Evolutionary conservation across 2,797 vertebrate species (phyloP).

Genomic region (Acrocephalus scirpaceus): DNA sequence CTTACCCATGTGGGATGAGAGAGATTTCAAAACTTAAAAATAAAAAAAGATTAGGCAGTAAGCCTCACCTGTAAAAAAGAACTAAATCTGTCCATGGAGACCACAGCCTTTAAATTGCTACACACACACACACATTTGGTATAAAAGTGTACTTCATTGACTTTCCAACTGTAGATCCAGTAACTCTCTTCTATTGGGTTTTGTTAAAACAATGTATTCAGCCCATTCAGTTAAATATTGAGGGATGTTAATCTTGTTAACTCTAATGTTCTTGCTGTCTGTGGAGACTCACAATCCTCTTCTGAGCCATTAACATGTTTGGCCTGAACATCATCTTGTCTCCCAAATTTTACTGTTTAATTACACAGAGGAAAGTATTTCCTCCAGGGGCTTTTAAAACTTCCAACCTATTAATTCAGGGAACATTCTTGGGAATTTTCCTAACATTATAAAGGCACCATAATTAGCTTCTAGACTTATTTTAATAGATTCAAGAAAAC

Average conservation of each 20-base stretch:
- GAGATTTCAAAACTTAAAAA: background rate
- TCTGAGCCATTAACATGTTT: background rate
- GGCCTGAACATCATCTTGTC: background rate
- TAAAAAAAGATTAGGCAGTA: background rate
- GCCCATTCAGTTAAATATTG: background rate
- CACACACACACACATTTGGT: background rate
- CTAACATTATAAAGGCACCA: background rate
- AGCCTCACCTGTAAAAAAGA: background rate
- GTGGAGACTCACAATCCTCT: background rate
- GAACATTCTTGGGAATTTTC: background rate
- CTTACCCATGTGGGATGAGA: background rate
- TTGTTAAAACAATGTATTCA: background rate
- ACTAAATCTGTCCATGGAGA: background rate
- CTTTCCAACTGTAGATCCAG: background rate
- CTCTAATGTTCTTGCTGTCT: background rate
- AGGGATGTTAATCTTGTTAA: constrained; percentile 8
- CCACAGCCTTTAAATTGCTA: background rate
- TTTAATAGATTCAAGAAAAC: background rate
- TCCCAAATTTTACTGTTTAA: constrained; percentile 37
- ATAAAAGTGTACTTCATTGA: background rate
- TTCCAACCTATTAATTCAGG: background rate
- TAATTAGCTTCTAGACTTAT: constrained; percentile 2
- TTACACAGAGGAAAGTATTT: constrained; percentile 19
- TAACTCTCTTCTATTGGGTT: background rate
- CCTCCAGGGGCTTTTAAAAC: constrained; percentile 5